Base-by-base conservation (phyloP, 2,113 vertebrate species). In the Cebidichthys violaceus region DNA sequence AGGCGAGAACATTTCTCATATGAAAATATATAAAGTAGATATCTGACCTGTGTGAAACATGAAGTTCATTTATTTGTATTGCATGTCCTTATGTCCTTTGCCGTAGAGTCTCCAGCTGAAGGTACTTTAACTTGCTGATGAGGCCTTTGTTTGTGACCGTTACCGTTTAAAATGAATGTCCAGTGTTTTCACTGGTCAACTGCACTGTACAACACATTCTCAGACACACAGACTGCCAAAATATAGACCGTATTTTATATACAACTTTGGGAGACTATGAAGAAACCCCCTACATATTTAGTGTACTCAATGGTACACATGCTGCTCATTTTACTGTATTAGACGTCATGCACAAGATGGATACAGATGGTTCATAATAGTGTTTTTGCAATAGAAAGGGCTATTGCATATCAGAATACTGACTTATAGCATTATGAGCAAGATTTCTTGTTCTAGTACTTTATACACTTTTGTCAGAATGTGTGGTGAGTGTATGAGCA, bases 61-160 rank as follows among this genome's bases (percentile, higher is more conserved):
- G 41, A 79, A 69, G 15, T 24, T 13, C 75, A 86, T 50, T 11
- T 27, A 35, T 79, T 85, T 70, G 57, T 65, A 47, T 81, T 70
- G 90, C 67, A 7, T 75, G 33, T 81, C 57, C 60, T 70, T 52
- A 27, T 88, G 68, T 90, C 70, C 69, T 82, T 31, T 71, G n/a
- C 57, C 22, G 24, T n/a, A 86, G 91, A 86, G 66, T 8, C 66
- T 79, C 69, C 61, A 14, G 83, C 79, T 77, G 87, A 90, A 91
- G 90, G 90, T 90, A 85, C 14, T 17, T 14, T 27, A 13, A 57
- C 24, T 57, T 57, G 20, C 14, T 52, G 54, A 39, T 66, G 39
- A 43, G 52, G 22, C 52, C 20, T 27, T 27, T 64, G 11, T n/a
- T 65, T 59, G 33, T 47, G 35, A 67, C 77, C 50, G 9, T 35